These are phyloP conservation scores for Trogon surrucura DNA, from an alignment of 2,113 vertebrate genomes.

Conservation along the genomic window DNA sequence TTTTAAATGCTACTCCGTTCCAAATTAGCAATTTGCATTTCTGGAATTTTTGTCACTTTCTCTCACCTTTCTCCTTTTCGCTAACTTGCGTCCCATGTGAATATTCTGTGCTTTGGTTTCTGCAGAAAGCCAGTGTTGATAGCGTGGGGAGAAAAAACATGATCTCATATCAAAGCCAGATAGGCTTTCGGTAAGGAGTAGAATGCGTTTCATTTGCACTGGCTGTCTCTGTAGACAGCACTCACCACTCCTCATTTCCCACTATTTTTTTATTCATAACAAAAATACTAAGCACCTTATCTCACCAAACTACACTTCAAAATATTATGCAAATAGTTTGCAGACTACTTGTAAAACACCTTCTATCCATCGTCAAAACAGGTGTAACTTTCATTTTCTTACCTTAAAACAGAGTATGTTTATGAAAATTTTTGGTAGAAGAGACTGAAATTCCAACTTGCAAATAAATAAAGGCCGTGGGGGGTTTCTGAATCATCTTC, in stretches of 20 bases:
- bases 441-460: neutral
- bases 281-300: neutral
- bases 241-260: neutral
- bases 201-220: neutral
- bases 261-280: neutral
- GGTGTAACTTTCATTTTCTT: neutral
- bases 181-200: neutral
- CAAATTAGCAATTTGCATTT: neutral
- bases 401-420: neutral
- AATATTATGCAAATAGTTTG: neutral
- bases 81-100: neutral
- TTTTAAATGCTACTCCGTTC: neutral
- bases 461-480: neutral
- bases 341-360: neutral
- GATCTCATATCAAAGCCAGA: neutral
- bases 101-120: neutral
- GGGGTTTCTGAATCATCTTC: neutral
- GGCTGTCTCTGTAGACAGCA: neutral
- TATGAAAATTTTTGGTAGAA: neutral
- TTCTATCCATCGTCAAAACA: neutral
- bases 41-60: neutral
- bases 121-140: neutral
- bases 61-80: neutral
- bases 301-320: neutral
- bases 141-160: accelerated